phyloP scores from a whole-genome alignment of 1,140 invertebrate species.

The Papilio helenus region DNA sequence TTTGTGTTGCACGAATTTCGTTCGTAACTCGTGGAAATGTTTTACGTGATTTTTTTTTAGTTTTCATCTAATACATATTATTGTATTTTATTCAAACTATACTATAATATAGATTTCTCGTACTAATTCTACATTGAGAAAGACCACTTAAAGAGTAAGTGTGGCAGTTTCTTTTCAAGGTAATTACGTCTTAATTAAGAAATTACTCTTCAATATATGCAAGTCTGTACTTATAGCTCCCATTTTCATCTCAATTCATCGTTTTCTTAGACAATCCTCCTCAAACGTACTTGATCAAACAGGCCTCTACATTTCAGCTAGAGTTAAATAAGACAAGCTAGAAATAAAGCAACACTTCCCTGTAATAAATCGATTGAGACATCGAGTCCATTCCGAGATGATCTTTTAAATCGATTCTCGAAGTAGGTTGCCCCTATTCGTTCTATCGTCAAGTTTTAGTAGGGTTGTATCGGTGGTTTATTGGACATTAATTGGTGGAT shows the following conservation, averaged over 20 bases:
- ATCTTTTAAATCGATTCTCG: slow-evolving; percentile 7
- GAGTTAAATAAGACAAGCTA: not conserved
- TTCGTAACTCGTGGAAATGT: slow-evolving; percentile 29
- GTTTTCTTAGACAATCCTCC: not conserved
- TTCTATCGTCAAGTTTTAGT: slow-evolving; percentile 41
- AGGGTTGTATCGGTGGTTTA: slow-evolving; percentile 55
- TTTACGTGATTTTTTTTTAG: not conserved
- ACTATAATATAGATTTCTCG: not conserved
- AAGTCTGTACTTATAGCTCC: not conserved
- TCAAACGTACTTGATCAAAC: not conserved
- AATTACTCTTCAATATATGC: not conserved
- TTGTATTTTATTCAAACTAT: not conserved
- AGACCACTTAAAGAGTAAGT: not conserved
- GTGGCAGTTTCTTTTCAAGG: not conserved
- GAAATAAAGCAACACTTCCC: slow-evolving; percentile 25
- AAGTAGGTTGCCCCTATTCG: slow-evolving; percentile 30
- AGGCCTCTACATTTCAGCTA: not conserved
- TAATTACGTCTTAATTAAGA: not conserved
- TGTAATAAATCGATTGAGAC: slow-evolving; percentile 26
- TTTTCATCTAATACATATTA: not conserved
- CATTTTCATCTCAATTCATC: too few relatives aligned
- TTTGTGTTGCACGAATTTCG: slow-evolving; percentile 37
- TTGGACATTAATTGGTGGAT: slow-evolving; percentile 67
- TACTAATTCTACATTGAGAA: too few relatives aligned
- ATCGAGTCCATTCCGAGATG: slow-evolving; percentile 11